phyloP scores from a whole-genome alignment of 2,113 vertebrate genomes.

The Catharus fuscescens region DNA sequence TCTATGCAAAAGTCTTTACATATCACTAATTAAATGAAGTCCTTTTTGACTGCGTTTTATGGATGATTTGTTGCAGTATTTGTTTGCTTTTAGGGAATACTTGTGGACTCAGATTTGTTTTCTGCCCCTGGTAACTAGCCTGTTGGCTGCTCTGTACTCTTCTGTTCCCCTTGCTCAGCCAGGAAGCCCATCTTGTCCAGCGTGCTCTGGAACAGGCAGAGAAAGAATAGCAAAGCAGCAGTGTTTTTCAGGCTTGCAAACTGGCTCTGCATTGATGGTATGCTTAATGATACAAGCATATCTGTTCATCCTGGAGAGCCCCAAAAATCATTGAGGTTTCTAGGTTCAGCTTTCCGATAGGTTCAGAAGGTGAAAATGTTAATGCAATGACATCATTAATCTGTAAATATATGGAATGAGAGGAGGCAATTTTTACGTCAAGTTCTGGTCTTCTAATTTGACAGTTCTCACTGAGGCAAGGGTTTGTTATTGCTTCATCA shows the following conservation, averaged over 20 bases:
- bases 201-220: accelerated
- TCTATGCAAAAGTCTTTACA: conserved; percentile 88
- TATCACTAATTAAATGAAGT: conserved; percentile 86
- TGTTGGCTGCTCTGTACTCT: not conserved
- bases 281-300: not conserved
- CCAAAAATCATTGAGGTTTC: not conserved
- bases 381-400: not conserved
- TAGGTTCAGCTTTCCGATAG: not conserved
- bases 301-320: not conserved
- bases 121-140: not conserved
- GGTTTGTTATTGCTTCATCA: not conserved
- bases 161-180: not conserved
- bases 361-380: not conserved
- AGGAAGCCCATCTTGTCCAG: not conserved
- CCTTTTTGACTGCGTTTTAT: conserved; percentile 74
- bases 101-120: not conserved
- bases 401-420: not conserved
- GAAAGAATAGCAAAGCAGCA: not conserved
- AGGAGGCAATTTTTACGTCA: not conserved
- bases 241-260: not conserved
- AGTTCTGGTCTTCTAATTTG: not conserved
- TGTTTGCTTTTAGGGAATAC: conserved; percentile 8
- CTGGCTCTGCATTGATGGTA: not conserved
- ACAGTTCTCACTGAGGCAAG: not conserved
- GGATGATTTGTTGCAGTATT: conserved; percentile 54